Conservation (phyloP, 2,797 vertebrate species). For the Delichon dasypus region DNA sequence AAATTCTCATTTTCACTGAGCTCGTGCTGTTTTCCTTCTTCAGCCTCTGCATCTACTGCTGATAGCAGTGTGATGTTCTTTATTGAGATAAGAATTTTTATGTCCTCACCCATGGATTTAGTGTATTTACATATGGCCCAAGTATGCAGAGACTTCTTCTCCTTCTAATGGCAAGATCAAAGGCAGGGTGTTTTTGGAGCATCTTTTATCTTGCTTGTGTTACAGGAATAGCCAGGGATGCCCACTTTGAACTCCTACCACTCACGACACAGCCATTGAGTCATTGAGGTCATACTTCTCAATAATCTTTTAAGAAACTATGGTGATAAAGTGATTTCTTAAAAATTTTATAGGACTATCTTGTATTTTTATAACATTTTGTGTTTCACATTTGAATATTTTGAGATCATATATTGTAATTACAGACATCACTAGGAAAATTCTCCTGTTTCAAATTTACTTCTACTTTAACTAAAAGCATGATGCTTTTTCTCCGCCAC, state of each 20-base stretch:
- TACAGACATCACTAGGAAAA: background rate
- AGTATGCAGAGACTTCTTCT: background rate
- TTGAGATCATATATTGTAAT: background rate
- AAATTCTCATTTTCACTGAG: background rate
- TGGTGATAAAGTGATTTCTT: background rate
- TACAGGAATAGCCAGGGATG: background rate
- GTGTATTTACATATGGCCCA: background rate
- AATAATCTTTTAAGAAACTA: background rate
- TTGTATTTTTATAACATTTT: background rate
- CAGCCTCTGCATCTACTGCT: background rate
- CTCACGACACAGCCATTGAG: background rate
- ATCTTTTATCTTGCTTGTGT: accelerated
- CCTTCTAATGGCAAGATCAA: background rate
- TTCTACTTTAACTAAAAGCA: background rate
- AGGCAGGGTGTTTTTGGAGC: background rate
- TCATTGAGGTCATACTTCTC: background rate
- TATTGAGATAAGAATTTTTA: background rate
- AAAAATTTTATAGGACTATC: background rate
- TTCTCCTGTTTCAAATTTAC: background rate
- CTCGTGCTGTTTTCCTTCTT: background rate
- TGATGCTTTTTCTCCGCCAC: background rate
- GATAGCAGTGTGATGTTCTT: background rate
- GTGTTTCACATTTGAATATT: background rate
- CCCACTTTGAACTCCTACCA: background rate
- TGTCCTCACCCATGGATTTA: background rate